A percentile compares a stretch with the other conserved stretches of the same genome.
phyloP scores from a whole-genome alignment of 2,113 vertebrate species.

The Grus americana region DNA sequence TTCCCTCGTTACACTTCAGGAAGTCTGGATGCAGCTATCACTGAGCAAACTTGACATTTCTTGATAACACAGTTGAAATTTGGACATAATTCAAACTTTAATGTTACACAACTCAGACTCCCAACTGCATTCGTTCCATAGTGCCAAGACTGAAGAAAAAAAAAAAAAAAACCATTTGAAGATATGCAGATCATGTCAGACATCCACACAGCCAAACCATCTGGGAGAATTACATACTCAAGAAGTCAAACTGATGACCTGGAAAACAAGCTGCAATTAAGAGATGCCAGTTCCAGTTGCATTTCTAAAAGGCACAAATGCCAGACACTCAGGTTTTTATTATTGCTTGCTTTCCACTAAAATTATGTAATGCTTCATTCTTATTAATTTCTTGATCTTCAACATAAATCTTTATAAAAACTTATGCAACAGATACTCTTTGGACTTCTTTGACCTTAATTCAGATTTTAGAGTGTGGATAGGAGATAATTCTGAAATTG shows the following conservation, averaged over 20 bases:
- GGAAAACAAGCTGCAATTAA: conserved; percentile 56
- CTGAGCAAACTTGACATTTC: conserved; percentile 39
- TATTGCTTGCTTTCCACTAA: background rate
- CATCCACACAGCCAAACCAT: conserved; percentile 3
- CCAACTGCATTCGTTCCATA: background rate
- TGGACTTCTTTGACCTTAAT: background rate
- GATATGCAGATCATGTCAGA: conserved; percentile 5
- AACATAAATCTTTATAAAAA: background rate
- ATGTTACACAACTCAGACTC: conserved; percentile 24
- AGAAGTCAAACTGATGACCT: conserved; percentile 37
- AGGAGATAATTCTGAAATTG: background rate
- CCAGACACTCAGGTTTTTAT: background rate
- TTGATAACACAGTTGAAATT: conserved; percentile 30
- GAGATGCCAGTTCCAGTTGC: background rate
- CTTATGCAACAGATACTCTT: background rate
- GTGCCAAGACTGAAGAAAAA: background rate
- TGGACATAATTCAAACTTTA: conserved; percentile 43
- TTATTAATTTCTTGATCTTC: background rate
- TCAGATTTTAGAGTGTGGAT: background rate
- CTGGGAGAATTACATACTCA: conserved; percentile 22
- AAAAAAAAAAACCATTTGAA: background rate
- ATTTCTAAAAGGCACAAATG: conserved; percentile 6
- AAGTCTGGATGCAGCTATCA: conserved; percentile 4
- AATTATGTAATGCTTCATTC: background rate
- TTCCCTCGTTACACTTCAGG: background rate